Conservation (phyloP, 2,888 invertebrate genomes). For the Steromphala cineraria region DNA sequence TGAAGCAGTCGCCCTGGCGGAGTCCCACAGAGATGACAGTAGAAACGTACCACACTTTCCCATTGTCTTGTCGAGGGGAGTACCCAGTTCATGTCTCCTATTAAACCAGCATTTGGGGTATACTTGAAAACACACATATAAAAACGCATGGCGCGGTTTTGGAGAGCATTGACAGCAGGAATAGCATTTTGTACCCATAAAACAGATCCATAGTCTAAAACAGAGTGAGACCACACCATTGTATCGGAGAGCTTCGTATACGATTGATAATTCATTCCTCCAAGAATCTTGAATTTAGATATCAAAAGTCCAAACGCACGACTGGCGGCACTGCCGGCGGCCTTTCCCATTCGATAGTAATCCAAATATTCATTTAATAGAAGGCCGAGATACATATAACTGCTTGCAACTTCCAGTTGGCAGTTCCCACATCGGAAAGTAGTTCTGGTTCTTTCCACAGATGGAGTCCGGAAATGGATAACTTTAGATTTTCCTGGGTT, state of each 20-base stretch:
- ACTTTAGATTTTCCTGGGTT: background rate
- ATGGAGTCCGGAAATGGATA: background rate
- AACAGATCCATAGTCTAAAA: background rate
- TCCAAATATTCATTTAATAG: background rate
- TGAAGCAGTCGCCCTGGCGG: too few relatives aligned
- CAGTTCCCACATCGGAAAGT: background rate
- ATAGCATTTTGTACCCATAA: background rate
- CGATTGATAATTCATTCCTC: background rate
- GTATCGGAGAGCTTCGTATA: background rate
- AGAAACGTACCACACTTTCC: too few relatives aligned
- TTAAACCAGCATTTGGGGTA: too few relatives aligned
- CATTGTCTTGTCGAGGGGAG: too few relatives aligned
- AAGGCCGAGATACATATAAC: background rate
- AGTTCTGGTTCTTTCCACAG: background rate
- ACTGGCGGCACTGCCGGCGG: background rate
- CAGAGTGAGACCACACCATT: background rate
- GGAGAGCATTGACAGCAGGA: background rate
- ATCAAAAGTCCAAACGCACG: background rate
- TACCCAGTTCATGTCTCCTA: too few relatives aligned
- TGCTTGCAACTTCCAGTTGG: background rate
- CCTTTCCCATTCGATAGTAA: background rate
- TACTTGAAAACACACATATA: too few relatives aligned
- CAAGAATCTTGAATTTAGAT: background rate
- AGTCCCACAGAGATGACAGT: too few relatives aligned
- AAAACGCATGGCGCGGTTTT: background rate